Evolutionary conservation across 2,113 vertebrate species (phyloP), one percentile per base, ranked within the genome.

Genomic region (Pogonocichla stellata): DNA sequence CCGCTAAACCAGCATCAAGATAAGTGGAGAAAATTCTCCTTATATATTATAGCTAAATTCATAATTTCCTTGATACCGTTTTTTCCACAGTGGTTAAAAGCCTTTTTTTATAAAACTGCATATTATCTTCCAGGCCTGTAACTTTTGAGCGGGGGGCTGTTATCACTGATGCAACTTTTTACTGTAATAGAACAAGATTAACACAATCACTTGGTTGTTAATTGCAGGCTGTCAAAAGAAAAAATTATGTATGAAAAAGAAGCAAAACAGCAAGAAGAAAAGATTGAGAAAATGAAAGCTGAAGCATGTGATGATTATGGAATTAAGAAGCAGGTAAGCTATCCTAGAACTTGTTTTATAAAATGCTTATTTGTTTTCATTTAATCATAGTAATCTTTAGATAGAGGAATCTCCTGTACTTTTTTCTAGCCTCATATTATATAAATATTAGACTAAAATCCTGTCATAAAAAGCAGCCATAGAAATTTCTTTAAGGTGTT

Each of bases 251-350:
- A 99, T 97, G 98, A 98, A 97, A 98, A 98, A 43, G 99, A 99
- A 97, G 98, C 98, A 66, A 99, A 98, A 97, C 98, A 99, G 81
- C 99, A 99, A 96, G 99, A 99, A 98, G 99, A 99, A 97, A 99
- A 98, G 97, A 96, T 99, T 62, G 99, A 99, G 94, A 98, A 97
- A 70, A 97, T 99, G 98, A 99, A 99, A 97, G 98, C 98, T 20
- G 99, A 99, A 96, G 98, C 97, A 61, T 98, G 96, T 75, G 98
- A 99, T 79, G 98, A 98, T 69, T 99, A 99, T 93, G 94, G 98
- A 87, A 98, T 99, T 97, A 99, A 99, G 96, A 99, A 99, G 82
- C 99, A 99, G 98, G 99, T 98, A 94, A 93, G 92, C 36, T 57
- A 42, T 50, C 18, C 20, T 47, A 66, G 90, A 96, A 72, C 40